Evolutionary conservation across 2,113 vertebrate species (phyloP).

Genomic region (Clinocottus analis): DNA sequence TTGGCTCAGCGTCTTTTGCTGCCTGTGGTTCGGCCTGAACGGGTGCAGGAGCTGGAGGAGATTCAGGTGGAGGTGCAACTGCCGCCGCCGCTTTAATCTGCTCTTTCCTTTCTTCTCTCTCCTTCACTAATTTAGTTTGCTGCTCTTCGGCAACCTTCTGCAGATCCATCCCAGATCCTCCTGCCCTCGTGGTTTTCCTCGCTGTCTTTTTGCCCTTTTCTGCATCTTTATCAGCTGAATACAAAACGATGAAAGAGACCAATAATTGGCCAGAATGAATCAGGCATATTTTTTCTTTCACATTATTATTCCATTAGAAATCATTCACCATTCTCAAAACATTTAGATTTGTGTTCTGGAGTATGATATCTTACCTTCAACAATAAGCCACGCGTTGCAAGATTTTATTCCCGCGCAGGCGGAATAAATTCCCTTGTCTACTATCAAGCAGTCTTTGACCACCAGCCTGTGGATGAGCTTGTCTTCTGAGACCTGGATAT

Average conservation of each 20-base stretch:
- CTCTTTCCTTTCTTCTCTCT: conserved; percentile 64
- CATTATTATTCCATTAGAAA: not conserved
- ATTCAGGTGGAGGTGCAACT: conserved; percentile 33
- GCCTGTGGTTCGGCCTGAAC: not conserved
- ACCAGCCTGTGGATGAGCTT: conserved; percentile 86
- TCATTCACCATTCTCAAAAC: not conserved
- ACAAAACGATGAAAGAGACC: not conserved
- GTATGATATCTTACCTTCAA: conserved; percentile 82
- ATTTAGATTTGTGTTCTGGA: not conserved
- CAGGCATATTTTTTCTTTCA: not conserved
- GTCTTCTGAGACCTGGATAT: conserved; percentile 82
- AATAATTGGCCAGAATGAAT: not conserved
- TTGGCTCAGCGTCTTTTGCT: conserved; percentile 7
- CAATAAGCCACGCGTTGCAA: conserved; percentile 87
- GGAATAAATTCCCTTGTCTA: conserved; percentile 87
- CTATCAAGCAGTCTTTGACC: conserved; percentile 77
- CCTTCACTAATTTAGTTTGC: conserved; percentile 67
- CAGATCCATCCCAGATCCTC: conserved; percentile 71
- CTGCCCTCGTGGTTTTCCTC: conserved; percentile 76
- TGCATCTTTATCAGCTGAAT: conserved; percentile 71
- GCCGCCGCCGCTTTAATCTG: conserved; percentile 53
- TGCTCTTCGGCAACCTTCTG: conserved; percentile 75
- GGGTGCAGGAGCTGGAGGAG: conserved; percentile 21
- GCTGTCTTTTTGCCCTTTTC: conserved; percentile 72
- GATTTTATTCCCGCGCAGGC: conserved; percentile 80